phyloP scores from a whole-genome alignment of 2,797 vertebrate genomes.

The Pelochelys cantorii region DNA sequence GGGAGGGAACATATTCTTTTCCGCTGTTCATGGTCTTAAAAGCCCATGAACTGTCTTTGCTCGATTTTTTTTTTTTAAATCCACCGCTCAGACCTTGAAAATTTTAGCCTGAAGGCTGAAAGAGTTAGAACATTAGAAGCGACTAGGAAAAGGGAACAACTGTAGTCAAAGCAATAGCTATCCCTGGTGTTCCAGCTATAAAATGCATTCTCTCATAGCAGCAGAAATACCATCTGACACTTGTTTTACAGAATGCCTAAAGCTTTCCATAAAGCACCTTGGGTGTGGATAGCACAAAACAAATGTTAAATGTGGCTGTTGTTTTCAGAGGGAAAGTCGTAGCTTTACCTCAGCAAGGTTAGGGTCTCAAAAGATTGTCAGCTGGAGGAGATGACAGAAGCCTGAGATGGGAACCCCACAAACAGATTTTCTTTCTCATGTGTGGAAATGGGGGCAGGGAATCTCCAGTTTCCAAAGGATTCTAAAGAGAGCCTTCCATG shows the following conservation, averaged over 20 bases:
- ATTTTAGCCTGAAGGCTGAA: not conserved
- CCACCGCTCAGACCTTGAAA: fast-evolving
- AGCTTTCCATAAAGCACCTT: not conserved
- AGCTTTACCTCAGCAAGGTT: not conserved
- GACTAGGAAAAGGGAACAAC: not conserved
- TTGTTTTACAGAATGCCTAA: not conserved
- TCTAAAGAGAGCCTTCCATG: not conserved
- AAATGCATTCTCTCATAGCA: not conserved
- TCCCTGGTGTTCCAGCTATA: not conserved
- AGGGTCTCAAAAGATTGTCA: not conserved
- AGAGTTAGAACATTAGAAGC: not conserved
- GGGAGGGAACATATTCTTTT: not conserved
- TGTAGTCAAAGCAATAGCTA: not conserved
- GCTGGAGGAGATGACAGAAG: not conserved
- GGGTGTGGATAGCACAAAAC: not conserved
- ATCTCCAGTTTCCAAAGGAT: not conserved
- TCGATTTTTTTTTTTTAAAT: not conserved
- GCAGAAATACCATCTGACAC: not conserved
- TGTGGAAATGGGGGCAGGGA: not conserved
- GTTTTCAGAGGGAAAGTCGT: not conserved
- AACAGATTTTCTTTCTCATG: not conserved
- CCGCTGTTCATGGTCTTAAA: not conserved
- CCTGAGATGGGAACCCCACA: not conserved
- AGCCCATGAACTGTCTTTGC: not conserved
- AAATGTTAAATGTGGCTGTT: not conserved